Percentiles rank a stretch among this genome's conserved stretches.
phyloP scores from a whole-genome alignment of 2,113 vertebrate genomes.

The Brachionichthys hirsutus region DNA sequence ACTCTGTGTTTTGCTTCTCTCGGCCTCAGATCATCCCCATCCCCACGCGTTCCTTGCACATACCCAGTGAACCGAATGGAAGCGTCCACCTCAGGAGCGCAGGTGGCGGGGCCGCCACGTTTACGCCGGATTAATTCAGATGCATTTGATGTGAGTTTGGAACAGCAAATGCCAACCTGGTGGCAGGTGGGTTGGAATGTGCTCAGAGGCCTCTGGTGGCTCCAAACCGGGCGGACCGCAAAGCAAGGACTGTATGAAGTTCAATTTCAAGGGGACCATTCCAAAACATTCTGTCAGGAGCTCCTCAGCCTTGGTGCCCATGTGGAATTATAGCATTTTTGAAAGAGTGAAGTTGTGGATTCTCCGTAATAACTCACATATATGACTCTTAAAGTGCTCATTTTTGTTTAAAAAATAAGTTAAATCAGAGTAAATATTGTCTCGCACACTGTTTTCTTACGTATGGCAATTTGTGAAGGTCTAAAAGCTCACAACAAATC shows the following conservation, averaged over 20 bases:
- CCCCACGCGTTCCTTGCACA: conserved; percentile 34
- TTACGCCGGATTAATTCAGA: conserved; percentile 57
- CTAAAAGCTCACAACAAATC: no score
- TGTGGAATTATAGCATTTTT: conserved; percentile 37
- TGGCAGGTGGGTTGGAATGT: conserved; percentile 72
- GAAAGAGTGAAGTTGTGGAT: conserved; percentile 4
- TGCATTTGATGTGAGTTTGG: conserved; percentile 69
- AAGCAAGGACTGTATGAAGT: conserved; percentile 61
- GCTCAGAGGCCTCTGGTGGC: conserved; percentile 59
- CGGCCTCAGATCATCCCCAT: conserved; percentile 44
- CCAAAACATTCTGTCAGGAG: conserved; percentile 48
- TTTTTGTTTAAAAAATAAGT: no score
- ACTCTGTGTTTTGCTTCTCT: no score
- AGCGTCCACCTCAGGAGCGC: conserved; percentile 58
- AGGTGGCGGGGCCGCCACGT: conserved; percentile 55
- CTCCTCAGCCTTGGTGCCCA: conserved; percentile 28
- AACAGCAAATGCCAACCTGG: conserved; percentile 52
- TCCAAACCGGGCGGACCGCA: conserved; percentile 43
- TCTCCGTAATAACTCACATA: conserved; percentile 17
- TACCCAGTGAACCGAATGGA: conserved; percentile 42
- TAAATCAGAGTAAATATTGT: conserved; percentile 11
- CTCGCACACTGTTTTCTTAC: not conserved
- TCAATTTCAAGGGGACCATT: conserved; percentile 44
- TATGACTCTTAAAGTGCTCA: conserved; percentile 5
- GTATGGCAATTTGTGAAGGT: conserved; percentile 9